Evolutionary conservation across 2,113 vertebrate species (phyloP).

Genomic region (Oreocharis arfaki): DNA sequence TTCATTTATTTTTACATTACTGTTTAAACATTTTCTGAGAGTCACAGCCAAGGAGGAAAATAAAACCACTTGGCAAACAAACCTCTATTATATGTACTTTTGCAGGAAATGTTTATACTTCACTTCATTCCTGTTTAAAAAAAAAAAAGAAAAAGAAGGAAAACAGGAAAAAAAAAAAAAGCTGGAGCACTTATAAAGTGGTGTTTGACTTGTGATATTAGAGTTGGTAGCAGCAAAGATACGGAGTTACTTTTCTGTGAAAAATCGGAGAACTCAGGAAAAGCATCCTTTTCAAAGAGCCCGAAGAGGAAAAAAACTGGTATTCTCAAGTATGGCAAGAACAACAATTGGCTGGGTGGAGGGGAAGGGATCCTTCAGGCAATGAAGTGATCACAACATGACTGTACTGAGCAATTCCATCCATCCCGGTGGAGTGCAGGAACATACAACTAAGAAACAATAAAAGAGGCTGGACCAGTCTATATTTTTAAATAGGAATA

Average conservation of each 20-base stretch:
- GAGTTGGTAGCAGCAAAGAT: not conserved
- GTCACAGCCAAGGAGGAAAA: conserved; percentile 56
- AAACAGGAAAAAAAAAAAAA: not conserved
- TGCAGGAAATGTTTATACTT: conserved; percentile 49
- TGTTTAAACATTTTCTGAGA: conserved; percentile 57
- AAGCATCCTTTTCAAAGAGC: not conserved
- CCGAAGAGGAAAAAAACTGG: not conserved
- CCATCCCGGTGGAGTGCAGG: not conserved
- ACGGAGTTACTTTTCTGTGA: not conserved
- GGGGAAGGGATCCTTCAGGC: not conserved
- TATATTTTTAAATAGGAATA: not conserved
- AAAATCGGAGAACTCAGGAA: not conserved
- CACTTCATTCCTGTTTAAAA: not conserved
- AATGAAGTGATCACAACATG: not conserved
- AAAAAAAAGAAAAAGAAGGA: not conserved
- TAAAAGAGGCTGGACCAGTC: not conserved
- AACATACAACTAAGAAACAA: not conserved
- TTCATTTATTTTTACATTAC: conserved; percentile 65
- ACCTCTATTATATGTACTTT: conserved; percentile 42
- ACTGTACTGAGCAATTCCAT: not conserved
- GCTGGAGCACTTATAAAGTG: not conserved
- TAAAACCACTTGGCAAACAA: conserved; percentile 61
- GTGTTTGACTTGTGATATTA: not conserved
- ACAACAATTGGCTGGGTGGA: not conserved
- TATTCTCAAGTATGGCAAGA: not conserved